A percentile compares a stretch with the other conserved stretches of the same genome.
phyloP scores from a whole-genome alignment of 1,140 invertebrate species.

The Drosophila fuyamai region DNA sequence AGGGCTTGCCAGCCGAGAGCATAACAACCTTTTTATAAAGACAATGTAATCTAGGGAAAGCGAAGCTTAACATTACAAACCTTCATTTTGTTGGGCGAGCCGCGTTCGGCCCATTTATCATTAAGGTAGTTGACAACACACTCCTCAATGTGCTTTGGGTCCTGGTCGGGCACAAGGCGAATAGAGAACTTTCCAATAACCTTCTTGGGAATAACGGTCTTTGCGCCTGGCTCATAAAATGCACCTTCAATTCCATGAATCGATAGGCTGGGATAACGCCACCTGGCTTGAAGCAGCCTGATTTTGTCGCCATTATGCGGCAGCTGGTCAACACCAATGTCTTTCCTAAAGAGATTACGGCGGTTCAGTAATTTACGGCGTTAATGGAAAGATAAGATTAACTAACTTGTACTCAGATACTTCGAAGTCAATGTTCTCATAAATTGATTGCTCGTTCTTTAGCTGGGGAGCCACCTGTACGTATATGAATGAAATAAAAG shows the following conservation, averaged over 20 bases:
- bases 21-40: slow-evolving; percentile 86
- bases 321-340: slow-evolving; percentile 90
- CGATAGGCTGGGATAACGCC: slow-evolving; percentile 95
- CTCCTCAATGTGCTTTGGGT: slow-evolving; percentile 90
- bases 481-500: not conserved
- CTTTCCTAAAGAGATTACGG: slow-evolving; percentile 83
- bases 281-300: slow-evolving; percentile 94
- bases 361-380: slow-evolving; percentile 53
- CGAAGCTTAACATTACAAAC: slow-evolving; percentile 83
- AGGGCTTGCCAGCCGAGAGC: slow-evolving; percentile 90
- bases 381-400: slow-evolving; percentile 55
- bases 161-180: slow-evolving; percentile 96
- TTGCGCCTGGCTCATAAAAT: slow-evolving; percentile 95
- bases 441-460: slow-evolving; percentile 91
- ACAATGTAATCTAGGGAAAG: slow-evolving; percentile 77
- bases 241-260: slow-evolving; percentile 95
- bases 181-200: slow-evolving; percentile 99
- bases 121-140: slow-evolving; percentile 91
- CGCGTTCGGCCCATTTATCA: slow-evolving; percentile 89
- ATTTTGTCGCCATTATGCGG: slow-evolving; percentile 92
- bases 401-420: slow-evolving; percentile 90
- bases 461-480: slow-evolving; percentile 86
- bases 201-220: slow-evolving; percentile 98
- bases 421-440: slow-evolving; percentile 96
- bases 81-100: slow-evolving; percentile 94